Percentiles rank a stretch among this genome's conserved stretches.
Conservation (phyloP, 2,888 invertebrate species). For the Pandemis heparana region DNA sequence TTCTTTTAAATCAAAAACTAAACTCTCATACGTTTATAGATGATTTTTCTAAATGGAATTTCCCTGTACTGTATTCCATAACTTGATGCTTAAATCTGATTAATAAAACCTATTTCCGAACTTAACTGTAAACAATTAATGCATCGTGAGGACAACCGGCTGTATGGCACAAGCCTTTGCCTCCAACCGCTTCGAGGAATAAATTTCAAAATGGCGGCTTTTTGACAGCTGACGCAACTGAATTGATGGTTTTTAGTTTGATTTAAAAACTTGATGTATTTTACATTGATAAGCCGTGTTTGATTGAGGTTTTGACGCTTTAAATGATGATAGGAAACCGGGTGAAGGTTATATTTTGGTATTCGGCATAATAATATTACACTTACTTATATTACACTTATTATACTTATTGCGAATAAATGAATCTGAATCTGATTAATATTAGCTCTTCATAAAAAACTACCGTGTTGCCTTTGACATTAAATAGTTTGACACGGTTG, state of each 20-base stretch:
- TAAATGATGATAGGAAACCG: conserved; percentile 7
- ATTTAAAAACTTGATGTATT: conserved; percentile 17
- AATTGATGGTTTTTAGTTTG: conserved; percentile 15
- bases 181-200: conserved; percentile 22
- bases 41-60: too few relatives aligned
- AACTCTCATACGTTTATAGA: too few relatives aligned
- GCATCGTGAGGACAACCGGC: neutral
- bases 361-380: neutral
- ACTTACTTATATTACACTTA: too few relatives aligned
- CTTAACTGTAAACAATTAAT: too few relatives aligned
- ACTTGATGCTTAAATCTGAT: neutral
- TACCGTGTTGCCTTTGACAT: too few relatives aligned
- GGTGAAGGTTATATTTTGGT: neutral
- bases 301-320: conserved; percentile 9
- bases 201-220: conserved; percentile 44
- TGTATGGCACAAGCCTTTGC: neutral
- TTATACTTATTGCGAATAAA: too few relatives aligned
- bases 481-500: too few relatives aligned
- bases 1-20: too few relatives aligned
- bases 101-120: too few relatives aligned
- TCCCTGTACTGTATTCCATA: too few relatives aligned
- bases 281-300: conserved; percentile 13
- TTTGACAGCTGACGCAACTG: conserved; percentile 37
- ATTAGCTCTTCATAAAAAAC: too few relatives aligned
- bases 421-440: too few relatives aligned